A percentile compares a stretch with the other conserved stretches of the same genome.
Conservation (phyloP, 2,888 invertebrate genomes). For the Allacma fusca region DNA sequence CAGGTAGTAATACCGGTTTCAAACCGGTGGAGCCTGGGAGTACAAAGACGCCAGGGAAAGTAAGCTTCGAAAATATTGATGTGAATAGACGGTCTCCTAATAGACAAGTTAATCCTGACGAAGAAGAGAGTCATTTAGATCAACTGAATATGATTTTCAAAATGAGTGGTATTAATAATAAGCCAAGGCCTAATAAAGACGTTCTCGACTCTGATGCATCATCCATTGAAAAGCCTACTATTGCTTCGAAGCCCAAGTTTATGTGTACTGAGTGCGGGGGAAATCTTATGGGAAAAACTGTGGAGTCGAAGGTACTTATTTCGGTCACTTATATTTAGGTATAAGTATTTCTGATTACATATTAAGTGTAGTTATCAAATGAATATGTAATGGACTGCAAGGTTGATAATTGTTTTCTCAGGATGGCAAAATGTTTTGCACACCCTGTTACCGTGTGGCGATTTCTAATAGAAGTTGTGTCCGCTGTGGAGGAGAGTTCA, state of each 20-base stretch:
- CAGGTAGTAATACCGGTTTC: background rate
- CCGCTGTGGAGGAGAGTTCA: constrained; percentile 28
- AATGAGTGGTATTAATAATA: constrained; percentile 22
- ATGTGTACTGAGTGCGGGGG: constrained; percentile 22
- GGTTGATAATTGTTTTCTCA: no score
- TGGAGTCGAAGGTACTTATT: constrained; percentile 37
- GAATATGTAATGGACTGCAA: no score
- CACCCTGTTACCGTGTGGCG: constrained; percentile 36
- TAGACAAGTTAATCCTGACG: background rate
- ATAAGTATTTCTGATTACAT: background rate
- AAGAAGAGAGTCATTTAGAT: constrained; percentile 40
- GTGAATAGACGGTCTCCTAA: background rate
- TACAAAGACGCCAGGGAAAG: background rate
- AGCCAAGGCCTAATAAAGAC: background rate
- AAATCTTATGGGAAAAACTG: constrained; percentile 40
- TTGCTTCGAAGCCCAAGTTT: constrained; percentile 28
- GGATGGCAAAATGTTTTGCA: constrained; percentile 35
- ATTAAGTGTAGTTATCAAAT: no score
- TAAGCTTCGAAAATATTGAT: background rate
- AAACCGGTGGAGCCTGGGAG: background rate
- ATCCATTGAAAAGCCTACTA: constrained; percentile 3
- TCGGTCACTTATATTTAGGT: background rate
- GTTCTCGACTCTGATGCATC: background rate
- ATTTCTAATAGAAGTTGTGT: constrained; percentile 27
- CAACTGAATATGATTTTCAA: constrained; percentile 39